A percentile compares a stretch with the other conserved stretches of the same genome.
phyloP scores from a whole-genome alignment of 2,888 invertebrate genomes.

The Cordylochernes scorpioides region DNA sequence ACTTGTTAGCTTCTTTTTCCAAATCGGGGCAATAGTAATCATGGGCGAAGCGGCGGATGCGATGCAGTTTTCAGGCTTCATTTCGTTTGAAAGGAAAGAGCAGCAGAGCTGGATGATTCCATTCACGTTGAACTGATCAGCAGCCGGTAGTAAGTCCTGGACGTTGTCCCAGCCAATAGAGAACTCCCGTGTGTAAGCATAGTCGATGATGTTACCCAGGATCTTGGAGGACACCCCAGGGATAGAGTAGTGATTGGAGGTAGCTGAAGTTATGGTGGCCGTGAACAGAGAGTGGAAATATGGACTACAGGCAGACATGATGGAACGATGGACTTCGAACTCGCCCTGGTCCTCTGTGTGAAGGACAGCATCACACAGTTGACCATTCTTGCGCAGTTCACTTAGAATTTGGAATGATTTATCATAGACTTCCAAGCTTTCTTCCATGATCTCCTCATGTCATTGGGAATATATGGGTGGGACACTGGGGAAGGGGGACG shows the following conservation, averaged over 20 bases:
- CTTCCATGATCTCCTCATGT: too few relatives aligned
- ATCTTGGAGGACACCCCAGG: too few relatives aligned
- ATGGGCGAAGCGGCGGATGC: too few relatives aligned
- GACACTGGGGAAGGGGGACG: too few relatives aligned
- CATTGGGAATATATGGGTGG: too few relatives aligned
- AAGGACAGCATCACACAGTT: background rate
- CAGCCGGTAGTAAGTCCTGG: constrained; percentile 37
- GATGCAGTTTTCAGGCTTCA: too few relatives aligned
- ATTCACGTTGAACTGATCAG: constrained; percentile 45
- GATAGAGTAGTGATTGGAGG: too few relatives aligned
- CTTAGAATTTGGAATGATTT: too few relatives aligned
- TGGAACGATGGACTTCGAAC: constrained; percentile 38
- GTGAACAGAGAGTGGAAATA: constrained; percentile 41
- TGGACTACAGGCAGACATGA: constrained; percentile 41
- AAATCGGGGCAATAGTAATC: too few relatives aligned
- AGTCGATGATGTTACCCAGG: constrained; percentile 45
- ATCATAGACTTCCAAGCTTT: too few relatives aligned
- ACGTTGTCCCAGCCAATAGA: constrained; percentile 37
- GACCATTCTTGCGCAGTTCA: too few relatives aligned
- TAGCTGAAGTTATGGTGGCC: constrained; percentile 19
- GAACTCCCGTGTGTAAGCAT: constrained; percentile 42
- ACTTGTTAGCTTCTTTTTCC: too few relatives aligned
- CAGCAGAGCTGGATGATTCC: constrained; percentile 42
- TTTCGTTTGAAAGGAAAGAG: constrained; percentile 35
- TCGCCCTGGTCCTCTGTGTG: constrained; percentile 19